These are phyloP conservation scores for Dryomyza anilis DNA, from an alignment of 2,888 invertebrate genomes.

Conservation along the genomic window DNA sequence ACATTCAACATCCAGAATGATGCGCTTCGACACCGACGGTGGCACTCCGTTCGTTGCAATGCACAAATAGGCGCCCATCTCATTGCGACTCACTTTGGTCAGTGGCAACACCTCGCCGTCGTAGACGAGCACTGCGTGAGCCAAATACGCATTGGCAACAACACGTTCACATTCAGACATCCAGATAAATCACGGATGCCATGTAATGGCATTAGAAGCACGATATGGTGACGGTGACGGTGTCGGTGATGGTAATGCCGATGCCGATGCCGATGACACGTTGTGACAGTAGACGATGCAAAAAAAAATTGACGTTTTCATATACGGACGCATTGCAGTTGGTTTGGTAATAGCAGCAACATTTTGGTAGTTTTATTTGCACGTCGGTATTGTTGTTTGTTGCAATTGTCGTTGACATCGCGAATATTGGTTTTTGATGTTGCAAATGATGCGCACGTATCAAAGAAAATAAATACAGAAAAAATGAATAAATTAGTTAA, in stretches of 20 bases:
- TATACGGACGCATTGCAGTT: no score
- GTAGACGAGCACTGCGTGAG: conserved; percentile 73
- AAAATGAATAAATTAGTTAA: neutral
- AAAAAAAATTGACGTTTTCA: neutral
- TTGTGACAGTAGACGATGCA: no score
- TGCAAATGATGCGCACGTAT: neutral
- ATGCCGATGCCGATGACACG: no score
- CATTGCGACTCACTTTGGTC: conserved; percentile 84
- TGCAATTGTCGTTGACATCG: neutral
- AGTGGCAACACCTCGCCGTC: conserved; percentile 85
- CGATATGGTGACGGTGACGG: conserved; percentile 11
- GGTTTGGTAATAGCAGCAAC: no score
- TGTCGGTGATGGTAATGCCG: neutral
- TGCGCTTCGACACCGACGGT: conserved; percentile 89
- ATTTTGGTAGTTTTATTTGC: neutral
- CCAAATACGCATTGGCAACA: neutral
- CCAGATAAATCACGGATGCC: neutral
- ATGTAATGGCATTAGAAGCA: conserved; percentile 1
- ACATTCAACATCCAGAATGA: conserved; percentile 91
- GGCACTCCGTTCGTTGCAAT: conserved; percentile 79
- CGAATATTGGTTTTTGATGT: neutral
- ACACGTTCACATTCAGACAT: neutral
- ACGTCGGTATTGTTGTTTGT: neutral
- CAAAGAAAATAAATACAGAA: neutral
- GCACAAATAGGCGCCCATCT: conserved; percentile 64